Percentiles rank a stretch among this genome's conserved stretches.
Evolutionary conservation across 2,888 invertebrate species (phyloP).

Genomic region (Chloromyia formosa): DNA sequence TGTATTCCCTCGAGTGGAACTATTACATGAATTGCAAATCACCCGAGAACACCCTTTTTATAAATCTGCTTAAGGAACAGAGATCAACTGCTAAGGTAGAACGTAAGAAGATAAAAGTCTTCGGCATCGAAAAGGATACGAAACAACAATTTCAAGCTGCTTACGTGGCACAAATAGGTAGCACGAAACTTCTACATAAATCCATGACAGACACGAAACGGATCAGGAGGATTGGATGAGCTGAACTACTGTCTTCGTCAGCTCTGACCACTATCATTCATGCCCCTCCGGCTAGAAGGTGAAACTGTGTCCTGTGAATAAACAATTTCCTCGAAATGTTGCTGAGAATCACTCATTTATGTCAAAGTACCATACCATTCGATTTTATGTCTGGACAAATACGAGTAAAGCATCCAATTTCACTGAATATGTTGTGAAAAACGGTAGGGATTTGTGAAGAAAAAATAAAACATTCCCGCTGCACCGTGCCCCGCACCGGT

Average conservation of each 20-base stretch:
- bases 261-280: too few relatives aligned
- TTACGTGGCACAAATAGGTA: too few relatives aligned
- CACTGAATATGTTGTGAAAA: too few relatives aligned
- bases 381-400: conserved; percentile 14
- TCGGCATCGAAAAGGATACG: background rate
- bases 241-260: too few relatives aligned
- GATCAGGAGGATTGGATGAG: too few relatives aligned
- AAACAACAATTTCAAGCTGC: background rate
- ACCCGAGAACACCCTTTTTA: conserved; percentile 1
- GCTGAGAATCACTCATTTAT: conserved; percentile 31
- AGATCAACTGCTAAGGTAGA: background rate
- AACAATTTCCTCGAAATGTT: conserved; percentile 30
- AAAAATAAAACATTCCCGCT: too few relatives aligned
- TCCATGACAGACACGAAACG: too few relatives aligned
- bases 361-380: conserved; percentile 16
- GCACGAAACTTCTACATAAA: too few relatives aligned
- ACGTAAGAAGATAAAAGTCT: conserved; percentile 15
- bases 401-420: too few relatives aligned
- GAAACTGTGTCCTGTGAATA: background rate
- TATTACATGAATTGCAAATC: conserved; percentile 32
- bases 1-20: conserved; percentile 3
- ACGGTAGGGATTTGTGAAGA: too few relatives aligned
- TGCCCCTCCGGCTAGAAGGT: too few relatives aligned
- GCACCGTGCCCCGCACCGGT: too few relatives aligned
- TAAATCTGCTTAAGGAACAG: conserved; percentile 13